Base-by-base conservation (phyloP, 2,888 invertebrate species). In the Meliscaeva auricollis region DNA sequence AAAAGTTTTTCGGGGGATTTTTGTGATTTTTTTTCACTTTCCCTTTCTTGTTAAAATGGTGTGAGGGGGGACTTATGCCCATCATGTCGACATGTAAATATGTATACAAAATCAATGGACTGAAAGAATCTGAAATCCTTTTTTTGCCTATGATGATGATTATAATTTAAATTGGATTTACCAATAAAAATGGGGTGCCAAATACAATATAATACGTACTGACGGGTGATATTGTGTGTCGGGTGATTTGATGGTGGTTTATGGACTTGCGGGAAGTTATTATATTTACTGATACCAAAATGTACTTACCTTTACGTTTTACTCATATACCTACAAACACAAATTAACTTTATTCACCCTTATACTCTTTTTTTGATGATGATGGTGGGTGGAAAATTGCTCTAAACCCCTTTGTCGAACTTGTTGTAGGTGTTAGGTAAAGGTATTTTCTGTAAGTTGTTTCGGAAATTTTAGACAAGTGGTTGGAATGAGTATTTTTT, bases 281-380 rank as follows among this genome's bases (percentile, higher is more conserved):
- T 74, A 64, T 54, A 26, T 41, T 70, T 41, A 38, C n/a, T n/a
- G 30, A n/a, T 20, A 48, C 48, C 26, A 54, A 35, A 15, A 32
- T 32, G 17, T 1, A 17, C n/a, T 22, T 3, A 38, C 38, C 38
- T 38, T 9, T 9, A 11, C 13, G 26, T n/a, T n/a, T n/a, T n/a
- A n/a, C n/a, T n/a, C n/a, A n/a, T n/a, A n/a, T n/a, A n/a, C n/a
- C n/a, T 54, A 30, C 22, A 30, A 44, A 69, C n/a, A 3, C 54
- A 66, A 66, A 44, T 15, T 48, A 32, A 64, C 69, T 69, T 74
- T 17, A 64, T 69, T 80, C 75, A 84, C 75, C 84, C 84, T 66
- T 62, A 62, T 72, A 15, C 9, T 30, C 38, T 70, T 74, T 44
- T 44, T 26, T 26, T 26, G n/a, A n/a, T 26, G 26, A 4, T 26